Evolutionary conservation across 2,113 vertebrate species (phyloP), one percentile per base, ranked within the genome.

Genomic region (Mugil cephalus): DNA sequence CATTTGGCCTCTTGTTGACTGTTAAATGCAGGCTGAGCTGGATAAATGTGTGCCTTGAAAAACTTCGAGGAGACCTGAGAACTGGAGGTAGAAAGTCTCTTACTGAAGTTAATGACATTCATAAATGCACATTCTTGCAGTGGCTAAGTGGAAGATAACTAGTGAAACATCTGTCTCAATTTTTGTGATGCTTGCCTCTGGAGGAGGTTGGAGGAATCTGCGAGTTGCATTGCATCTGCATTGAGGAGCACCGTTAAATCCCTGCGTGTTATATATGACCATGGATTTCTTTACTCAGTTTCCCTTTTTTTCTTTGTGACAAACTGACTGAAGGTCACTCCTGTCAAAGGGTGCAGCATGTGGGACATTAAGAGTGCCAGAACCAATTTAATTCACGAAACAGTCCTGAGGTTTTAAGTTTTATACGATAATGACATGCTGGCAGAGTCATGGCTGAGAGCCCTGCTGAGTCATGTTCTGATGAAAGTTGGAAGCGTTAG

Each of bases 281-380:
- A 71, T 64, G 43, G 52, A 70, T 59, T 36, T 21, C 7, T 61
- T 36, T 19, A 10, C 13, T 56, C 3, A 46, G 4, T 43, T 36
- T 48, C 10, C 59, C 69, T 62, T 15, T 24, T 53, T 63, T 80
- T 59, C 50, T 74, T 54, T 56, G 17, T 71, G 60, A 76, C 53
- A 62, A 73, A 69, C 19, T 65, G 70, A 66, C 63, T 80, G 53
- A 74, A 88, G 79, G 74, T 85, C 67, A 69, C 42, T 3, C 4
- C 69, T 46, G 67, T 71, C 59, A 75, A 47, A 24, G 17, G 24
- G 7, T 21, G 54, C 50, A 42, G 14, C 51, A 15, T 55, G 45
- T 45, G n/a, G 13, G 30, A 48, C 51, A 67, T 67, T 60, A 17
- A 15, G 21, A 47, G 53, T 12, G 48, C 8, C 18, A 10, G 19